These are phyloP conservation scores for Ceratina calcarata DNA, from an alignment of 1,140 invertebrate species.

Conservation along the genomic window DNA sequence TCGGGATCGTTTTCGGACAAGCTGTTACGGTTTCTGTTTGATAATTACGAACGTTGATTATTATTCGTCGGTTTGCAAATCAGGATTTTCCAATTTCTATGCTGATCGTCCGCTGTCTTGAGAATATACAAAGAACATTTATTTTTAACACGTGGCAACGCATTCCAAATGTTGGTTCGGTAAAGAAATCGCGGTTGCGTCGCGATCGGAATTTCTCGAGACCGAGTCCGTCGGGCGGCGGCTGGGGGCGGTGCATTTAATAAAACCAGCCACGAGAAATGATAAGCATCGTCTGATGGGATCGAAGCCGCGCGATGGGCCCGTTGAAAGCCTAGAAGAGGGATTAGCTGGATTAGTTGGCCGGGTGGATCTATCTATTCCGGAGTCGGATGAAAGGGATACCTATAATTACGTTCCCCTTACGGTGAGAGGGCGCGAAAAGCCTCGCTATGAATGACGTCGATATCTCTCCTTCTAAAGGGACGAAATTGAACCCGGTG, in stretches of 20 bases:
- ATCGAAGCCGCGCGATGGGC: slow-evolving; percentile 51
- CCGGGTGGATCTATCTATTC: slow-evolving; percentile 56
- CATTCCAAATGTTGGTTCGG: too few relatives aligned
- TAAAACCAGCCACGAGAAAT: slow-evolving; percentile 53
- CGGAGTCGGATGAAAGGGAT: slow-evolving; percentile 62
- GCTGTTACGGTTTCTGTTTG: slow-evolving; percentile 1
- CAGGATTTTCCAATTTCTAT: too few relatives aligned
- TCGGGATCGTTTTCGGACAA: slow-evolving; percentile 26
- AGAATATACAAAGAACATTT: too few relatives aligned
- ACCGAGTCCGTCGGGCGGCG: neutral
- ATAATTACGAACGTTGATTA: slow-evolving; percentile 35
- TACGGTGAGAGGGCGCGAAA: slow-evolving; percentile 59
- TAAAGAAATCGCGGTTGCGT: too few relatives aligned
- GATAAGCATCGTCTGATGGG: slow-evolving; percentile 49
- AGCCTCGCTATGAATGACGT: slow-evolving; percentile 63
- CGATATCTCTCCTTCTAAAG: slow-evolving; percentile 66
- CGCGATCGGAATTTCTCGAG: neutral
- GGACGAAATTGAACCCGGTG: slow-evolving; percentile 61
- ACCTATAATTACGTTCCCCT: slow-evolving; percentile 70
- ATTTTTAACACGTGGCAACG: too few relatives aligned
- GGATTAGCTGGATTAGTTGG: slow-evolving; percentile 66
- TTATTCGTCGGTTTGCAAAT: neutral
- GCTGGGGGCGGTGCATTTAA: slow-evolving; percentile 40
- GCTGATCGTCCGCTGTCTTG: too few relatives aligned
- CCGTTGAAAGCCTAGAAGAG: slow-evolving; percentile 54